Evolutionary conservation across 2,797 vertebrate genomes (phyloP).

Genomic region (Cheirogaleus major): DNA sequence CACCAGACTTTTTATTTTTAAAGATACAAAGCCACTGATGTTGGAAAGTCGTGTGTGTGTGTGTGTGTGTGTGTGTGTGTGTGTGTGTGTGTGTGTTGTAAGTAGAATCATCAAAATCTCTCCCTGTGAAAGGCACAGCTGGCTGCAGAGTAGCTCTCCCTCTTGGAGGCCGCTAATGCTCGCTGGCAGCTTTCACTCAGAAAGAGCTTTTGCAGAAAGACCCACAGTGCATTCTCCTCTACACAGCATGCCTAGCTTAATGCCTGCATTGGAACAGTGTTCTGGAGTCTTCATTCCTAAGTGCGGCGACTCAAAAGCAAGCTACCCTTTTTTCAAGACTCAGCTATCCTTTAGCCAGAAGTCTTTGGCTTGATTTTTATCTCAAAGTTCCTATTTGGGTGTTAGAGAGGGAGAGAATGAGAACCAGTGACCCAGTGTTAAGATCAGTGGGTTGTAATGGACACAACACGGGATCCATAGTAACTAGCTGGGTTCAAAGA

Average conservation of each 20-base stretch:
- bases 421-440: neutral
- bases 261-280: neutral
- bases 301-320: neutral
- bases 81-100: neutral
- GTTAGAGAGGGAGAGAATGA: neutral
- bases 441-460: neutral
- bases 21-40: neutral
- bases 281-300: neutral
- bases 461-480: neutral
- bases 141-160: neutral
- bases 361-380: neutral
- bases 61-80: neutral
- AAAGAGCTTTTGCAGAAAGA: slow-evolving; percentile 39
- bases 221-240: neutral
- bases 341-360: neutral
- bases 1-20: neutral
- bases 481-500: neutral
- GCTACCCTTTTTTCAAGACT: neutral
- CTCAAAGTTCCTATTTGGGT: neutral
- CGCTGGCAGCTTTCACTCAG: neutral
- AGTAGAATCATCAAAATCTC: slow-evolving; percentile 6
- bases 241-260: slow-evolving; percentile 12
- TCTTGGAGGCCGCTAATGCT: slow-evolving; percentile 18
- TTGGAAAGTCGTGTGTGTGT: neutral
- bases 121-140: slow-evolving; percentile 26